Conservation (phyloP, 2,888 invertebrate genomes). For the Apotomis capreana region DNA sequence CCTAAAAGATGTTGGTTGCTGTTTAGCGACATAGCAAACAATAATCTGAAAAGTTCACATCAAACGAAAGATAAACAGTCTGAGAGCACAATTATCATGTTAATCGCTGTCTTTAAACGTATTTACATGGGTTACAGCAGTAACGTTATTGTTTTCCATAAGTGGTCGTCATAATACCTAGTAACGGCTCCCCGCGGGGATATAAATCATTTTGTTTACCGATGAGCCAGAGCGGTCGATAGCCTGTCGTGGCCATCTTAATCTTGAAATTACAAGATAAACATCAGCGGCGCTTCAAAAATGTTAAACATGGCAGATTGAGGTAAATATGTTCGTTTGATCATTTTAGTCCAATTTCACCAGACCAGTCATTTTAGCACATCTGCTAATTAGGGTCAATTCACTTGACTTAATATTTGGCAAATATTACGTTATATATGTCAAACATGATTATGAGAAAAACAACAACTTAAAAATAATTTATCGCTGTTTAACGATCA, state of each 20-base stretch:
- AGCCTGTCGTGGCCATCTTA: slow-evolving; percentile 15
- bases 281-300: neutral
- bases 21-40: no score
- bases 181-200: slow-evolving; percentile 43
- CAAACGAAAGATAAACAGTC: neutral
- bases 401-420: neutral
- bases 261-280: slow-evolving; percentile 14
- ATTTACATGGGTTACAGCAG: slow-evolving; percentile 7
- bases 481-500: neutral
- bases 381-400: neutral
- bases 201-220: slow-evolving; percentile 45
- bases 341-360: neutral
- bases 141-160: slow-evolving; percentile 41
- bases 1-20: no score
- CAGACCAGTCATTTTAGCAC: neutral
- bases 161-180: slow-evolving; percentile 36
- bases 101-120: slow-evolving; percentile 11
- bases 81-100: neutral
- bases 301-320: neutral
- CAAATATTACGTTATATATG: neutral
- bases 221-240: slow-evolving; percentile 17
- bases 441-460: neutral
- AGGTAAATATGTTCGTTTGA: neutral
- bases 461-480: neutral
- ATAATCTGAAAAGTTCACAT: neutral